Percentiles rank a stretch among this genome's conserved stretches.
These are phyloP conservation scores for Laterallus jamaicensis DNA, from an alignment of 2,113 vertebrate genomes.

Conservation along the genomic window DNA sequence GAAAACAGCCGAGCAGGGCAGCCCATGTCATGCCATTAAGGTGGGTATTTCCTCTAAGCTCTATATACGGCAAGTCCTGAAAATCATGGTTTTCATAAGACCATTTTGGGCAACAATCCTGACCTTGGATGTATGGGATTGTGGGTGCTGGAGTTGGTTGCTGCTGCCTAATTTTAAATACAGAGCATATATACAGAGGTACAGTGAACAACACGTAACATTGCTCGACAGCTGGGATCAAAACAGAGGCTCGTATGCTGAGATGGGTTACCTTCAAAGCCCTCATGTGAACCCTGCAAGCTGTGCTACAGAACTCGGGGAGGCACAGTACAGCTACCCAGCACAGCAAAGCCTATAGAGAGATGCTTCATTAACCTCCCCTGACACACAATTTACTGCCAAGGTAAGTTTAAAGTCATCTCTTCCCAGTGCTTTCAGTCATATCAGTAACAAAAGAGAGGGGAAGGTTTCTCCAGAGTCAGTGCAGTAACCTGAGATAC, in stretches of 20 bases:
- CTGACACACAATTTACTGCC: neutral
- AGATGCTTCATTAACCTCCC: neutral
- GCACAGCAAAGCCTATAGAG: neutral
- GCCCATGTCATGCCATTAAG: neutral
- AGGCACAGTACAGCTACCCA: neutral
- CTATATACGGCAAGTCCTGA: neutral
- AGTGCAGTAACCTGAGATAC: neutral
- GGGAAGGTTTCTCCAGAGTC: neutral
- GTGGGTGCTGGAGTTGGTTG: neutral
- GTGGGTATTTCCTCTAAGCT: neutral
- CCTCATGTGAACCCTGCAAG: neutral
- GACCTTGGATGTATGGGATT: neutral
- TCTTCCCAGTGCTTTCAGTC: neutral
- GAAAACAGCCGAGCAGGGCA: neutral
- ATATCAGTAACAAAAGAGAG: neutral
- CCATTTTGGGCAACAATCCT: neutral
- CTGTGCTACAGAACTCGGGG: neutral
- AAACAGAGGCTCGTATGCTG: neutral
- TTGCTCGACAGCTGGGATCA: neutral
- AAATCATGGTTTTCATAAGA: neutral
- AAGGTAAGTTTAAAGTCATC: slow-evolving; percentile 43
- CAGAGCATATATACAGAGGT: neutral
- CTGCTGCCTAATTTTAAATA: neutral
- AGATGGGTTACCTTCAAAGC: neutral
- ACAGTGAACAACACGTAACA: neutral